Evolutionary conservation across 2,888 invertebrate species (phyloP).

Genomic region (Dusona sp.): DNA sequence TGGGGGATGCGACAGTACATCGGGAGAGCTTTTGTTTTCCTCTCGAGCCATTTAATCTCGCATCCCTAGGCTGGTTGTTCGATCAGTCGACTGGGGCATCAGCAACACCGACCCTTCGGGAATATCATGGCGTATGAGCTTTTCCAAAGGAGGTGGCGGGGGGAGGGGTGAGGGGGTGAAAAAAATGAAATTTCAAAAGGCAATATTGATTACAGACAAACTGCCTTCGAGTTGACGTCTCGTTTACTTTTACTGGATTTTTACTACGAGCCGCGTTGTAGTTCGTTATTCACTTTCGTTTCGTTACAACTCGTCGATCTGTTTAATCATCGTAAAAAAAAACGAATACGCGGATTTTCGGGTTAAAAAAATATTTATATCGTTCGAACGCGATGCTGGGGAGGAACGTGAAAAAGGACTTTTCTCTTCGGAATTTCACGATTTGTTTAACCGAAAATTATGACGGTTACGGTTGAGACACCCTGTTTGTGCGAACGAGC

Average conservation of each 20-base stretch:
- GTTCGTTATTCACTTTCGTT: neutral
- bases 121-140: constrained; percentile 27
- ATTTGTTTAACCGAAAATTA: neutral
- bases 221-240: constrained; percentile 34
- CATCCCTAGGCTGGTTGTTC: constrained; percentile 42
- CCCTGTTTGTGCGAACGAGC: neutral
- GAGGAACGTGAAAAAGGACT: neutral
- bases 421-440: neutral
- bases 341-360: neutral
- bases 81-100: constrained; percentile 48
- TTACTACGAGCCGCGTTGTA: neutral
- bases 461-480: neutral
- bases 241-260: constrained; percentile 40
- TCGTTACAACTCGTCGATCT: neutral
- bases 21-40: constrained; percentile 59
- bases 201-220: constrained; percentile 42
- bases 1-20: constrained; percentile 14
- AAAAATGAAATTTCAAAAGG: constrained; percentile 34
- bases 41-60: constrained; percentile 66
- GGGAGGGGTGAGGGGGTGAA: neutral
- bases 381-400: neutral
- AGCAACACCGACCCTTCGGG: constrained; percentile 39
- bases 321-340: neutral
- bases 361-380: neutral
- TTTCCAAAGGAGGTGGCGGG: neutral